Evolutionary conservation across 2,797 vertebrate species (phyloP).

Genomic region (Ptychadena robeensis): DNA sequence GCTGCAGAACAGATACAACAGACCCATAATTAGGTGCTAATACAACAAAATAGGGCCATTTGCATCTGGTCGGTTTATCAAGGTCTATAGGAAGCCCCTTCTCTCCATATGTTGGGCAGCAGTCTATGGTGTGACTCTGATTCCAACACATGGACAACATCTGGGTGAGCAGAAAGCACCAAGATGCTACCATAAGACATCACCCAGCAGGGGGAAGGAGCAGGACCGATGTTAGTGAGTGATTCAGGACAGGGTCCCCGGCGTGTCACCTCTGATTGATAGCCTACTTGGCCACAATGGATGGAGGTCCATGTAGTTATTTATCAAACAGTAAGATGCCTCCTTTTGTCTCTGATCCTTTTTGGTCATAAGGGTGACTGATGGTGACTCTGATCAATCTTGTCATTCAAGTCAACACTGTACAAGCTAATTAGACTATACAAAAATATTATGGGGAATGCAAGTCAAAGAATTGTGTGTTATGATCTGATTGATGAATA

Average conservation of each 20-base stretch:
- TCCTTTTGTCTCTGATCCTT: conserved; percentile 31
- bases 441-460: conserved; percentile 20
- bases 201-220: conserved; percentile 35
- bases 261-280: conserved; percentile 55
- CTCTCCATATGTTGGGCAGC: conserved; percentile 66
- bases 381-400: conserved; percentile 26
- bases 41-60: conserved; percentile 14
- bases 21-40: conserved; percentile 34
- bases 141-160: conserved; percentile 66
- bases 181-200: conserved; percentile 39
- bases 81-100: conserved; percentile 6
- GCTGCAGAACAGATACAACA: conserved; percentile 22
- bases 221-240: conserved; percentile 25
- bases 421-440: conserved; percentile 43
- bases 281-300: conserved; percentile 39
- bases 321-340: conserved; percentile 51
- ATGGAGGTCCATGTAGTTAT: conserved; percentile 50
- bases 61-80: conserved; percentile 44
- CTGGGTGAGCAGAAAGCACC: conserved; percentile 65
- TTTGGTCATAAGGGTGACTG: conserved; percentile 44
- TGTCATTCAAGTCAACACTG: conserved; percentile 39
- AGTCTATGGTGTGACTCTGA: conserved; percentile 41
- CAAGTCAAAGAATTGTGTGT: background rate
- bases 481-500: conserved; percentile 16
- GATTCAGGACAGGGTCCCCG: conserved; percentile 16